Evolutionary conservation across 2,113 vertebrate genomes (phyloP).

Genomic region (Vimba vimba): DNA sequence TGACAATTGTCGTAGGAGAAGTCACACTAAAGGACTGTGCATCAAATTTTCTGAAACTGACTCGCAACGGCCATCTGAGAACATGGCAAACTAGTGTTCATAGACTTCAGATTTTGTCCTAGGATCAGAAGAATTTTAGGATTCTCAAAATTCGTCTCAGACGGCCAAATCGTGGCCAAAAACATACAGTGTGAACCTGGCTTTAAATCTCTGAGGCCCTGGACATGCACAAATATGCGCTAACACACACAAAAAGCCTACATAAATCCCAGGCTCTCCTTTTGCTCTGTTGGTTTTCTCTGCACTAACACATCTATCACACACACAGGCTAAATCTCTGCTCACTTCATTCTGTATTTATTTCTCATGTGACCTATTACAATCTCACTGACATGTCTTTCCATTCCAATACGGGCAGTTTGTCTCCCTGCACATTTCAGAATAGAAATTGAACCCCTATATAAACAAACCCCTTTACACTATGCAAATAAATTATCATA

Average conservation of each 20-base stretch:
- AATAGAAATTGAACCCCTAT: neutral
- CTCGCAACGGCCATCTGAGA: no score
- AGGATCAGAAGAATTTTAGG: no score
- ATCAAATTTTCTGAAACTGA: no score
- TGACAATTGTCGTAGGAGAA: no score
- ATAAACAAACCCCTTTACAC: neutral
- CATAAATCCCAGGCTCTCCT: conserved; percentile 6
- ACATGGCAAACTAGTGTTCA: no score
- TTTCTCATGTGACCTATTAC: neutral
- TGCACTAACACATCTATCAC: conserved; percentile 9
- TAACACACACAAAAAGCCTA: neutral
- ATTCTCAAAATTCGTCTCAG: no score
- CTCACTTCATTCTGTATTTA: neutral
- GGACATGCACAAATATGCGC: neutral
- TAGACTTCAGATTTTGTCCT: no score
- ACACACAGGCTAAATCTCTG: neutral
- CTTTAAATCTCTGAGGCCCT: conserved; percentile 6
- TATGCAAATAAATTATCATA: neutral
- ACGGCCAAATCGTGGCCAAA: no score
- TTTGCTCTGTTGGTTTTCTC: conserved; percentile 18
- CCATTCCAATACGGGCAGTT: neutral
- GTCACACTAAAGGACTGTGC: no score
- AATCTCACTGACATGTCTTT: neutral
- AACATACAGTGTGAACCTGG: no score
- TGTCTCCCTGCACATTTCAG: neutral